phyloP scores from a whole-genome alignment of 2,888 invertebrate genomes.

The Adela reaumurella region DNA sequence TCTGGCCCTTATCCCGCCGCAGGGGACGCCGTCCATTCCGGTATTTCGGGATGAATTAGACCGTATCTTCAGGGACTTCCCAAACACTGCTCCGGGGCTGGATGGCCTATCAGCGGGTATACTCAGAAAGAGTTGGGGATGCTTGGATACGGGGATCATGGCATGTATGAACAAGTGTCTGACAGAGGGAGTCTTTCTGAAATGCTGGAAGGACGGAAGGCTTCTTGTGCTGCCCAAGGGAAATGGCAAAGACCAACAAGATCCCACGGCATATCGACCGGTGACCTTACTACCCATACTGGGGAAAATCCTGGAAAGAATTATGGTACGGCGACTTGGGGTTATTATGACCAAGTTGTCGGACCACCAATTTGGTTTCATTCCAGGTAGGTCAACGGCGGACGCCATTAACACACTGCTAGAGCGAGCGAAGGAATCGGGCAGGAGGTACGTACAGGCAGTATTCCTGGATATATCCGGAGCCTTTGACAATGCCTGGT shows the following conservation, averaged over 20 bases:
- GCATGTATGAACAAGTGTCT: neutral
- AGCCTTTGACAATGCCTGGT: constrained; percentile 11
- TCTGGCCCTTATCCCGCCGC: neutral
- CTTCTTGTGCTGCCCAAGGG: constrained; percentile 1
- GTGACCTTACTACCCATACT: constrained; percentile 8
- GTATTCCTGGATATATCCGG: constrained; percentile 8
- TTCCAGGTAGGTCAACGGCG: constrained; percentile 6
- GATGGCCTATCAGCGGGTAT: neutral
- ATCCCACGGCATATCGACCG: constrained; percentile 5
- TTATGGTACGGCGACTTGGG: constrained; percentile 8
- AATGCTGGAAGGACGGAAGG: constrained; percentile 1
- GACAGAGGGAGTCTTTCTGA: neutral
- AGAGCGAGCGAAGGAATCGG: neutral
- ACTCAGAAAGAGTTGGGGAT: neutral
- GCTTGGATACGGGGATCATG: neutral
- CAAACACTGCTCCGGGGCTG: neutral
- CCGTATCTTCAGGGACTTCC: neutral
- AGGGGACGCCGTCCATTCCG: neutral
- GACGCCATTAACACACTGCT: constrained; percentile 6
- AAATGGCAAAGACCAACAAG: neutral
- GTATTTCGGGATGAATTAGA: neutral
- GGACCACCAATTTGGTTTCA: constrained; percentile 10
- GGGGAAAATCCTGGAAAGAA: constrained; percentile 11
- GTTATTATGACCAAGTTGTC: neutral
- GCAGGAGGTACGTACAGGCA: neutral